phyloP scores from a whole-genome alignment of 1,140 invertebrate species.

The Brachionus rubens region DNA sequence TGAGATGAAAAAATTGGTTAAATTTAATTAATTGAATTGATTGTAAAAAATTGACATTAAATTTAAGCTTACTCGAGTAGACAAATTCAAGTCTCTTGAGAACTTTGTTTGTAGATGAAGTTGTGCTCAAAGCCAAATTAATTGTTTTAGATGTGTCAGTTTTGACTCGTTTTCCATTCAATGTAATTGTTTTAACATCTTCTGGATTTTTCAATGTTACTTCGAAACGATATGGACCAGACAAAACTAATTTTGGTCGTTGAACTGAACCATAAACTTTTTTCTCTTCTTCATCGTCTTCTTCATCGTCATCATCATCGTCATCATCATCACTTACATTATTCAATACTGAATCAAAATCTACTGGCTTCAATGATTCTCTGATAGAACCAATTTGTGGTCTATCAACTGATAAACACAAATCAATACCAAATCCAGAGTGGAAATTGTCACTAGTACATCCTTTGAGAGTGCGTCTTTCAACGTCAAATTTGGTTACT shows the following conservation, averaged over 20 bases:
- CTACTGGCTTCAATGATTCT: slow-evolving; percentile 11
- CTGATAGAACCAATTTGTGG: slow-evolving; percentile 1
- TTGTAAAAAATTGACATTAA: background rate
- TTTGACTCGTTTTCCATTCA: slow-evolving; percentile 8
- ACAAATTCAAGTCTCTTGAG: slow-evolving; percentile 1
- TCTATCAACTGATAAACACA: slow-evolving; percentile 13
- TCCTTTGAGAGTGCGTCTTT: background rate
- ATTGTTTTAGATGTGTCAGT: background rate
- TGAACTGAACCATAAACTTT: background rate
- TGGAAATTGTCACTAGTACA: slow-evolving; percentile 32
- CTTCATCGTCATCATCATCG: slow-evolving; percentile 21
- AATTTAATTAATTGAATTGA: no score
- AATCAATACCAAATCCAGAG: slow-evolving; percentile 2
- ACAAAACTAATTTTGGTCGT: slow-evolving; percentile 10
- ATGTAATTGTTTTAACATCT: background rate
- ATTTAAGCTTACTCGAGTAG: slow-evolving; percentile 11
- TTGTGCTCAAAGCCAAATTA: background rate
- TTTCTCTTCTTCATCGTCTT: background rate
- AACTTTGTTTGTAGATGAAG: slow-evolving; percentile 4
- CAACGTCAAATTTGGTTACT: slow-evolving; percentile 16
- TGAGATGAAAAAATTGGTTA: no score
- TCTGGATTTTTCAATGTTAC: slow-evolving; percentile 42
- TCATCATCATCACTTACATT: slow-evolving; percentile 14
- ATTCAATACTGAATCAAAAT: slow-evolving; percentile 11
- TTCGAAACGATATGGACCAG: slow-evolving; percentile 32